These are phyloP conservation scores for Erebia aethiops DNA, from an alignment of 2,888 invertebrate genomes.

Conservation along the genomic window DNA sequence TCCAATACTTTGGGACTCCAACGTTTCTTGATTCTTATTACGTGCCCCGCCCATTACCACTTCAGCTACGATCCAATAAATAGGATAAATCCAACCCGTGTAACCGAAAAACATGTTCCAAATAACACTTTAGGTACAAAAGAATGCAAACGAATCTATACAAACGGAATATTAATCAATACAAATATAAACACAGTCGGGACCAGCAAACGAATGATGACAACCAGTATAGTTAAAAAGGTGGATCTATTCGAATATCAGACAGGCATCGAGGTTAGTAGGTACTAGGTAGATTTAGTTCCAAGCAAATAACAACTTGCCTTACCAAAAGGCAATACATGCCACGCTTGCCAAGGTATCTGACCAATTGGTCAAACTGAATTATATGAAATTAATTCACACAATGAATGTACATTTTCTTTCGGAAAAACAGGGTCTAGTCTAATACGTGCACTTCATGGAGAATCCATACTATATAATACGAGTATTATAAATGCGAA, in stretches of 20 bases:
- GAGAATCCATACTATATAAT: too few relatives aligned
- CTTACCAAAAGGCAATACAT: neutral
- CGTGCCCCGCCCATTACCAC: neutral
- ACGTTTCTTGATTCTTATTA: neutral
- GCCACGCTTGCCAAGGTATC: neutral
- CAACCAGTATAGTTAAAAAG: conserved; percentile 30
- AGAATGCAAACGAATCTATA: conserved; percentile 29
- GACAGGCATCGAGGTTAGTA: conserved; percentile 58
- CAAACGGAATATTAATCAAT: conserved; percentile 30
- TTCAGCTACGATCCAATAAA: neutral
- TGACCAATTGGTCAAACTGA: neutral
- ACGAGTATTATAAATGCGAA: too few relatives aligned
- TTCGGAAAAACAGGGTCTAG: too few relatives aligned
- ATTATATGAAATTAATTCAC: too few relatives aligned
- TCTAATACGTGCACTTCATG: too few relatives aligned
- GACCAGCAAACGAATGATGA: conserved; percentile 33
- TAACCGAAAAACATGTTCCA: conserved; percentile 20
- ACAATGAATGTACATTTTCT: too few relatives aligned
- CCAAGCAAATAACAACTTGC: conserved; percentile 13
- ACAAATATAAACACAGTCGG: conserved; percentile 25
- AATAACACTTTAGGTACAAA: conserved; percentile 15
- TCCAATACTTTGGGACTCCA: too few relatives aligned
- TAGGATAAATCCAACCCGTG: conserved; percentile 17
- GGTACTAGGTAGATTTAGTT: conserved; percentile 58
- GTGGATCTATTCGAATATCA: conserved; percentile 31